Base-by-base conservation (phyloP, 2,797 vertebrate genomes). In the Macrochelys suwanniensis region DNA sequence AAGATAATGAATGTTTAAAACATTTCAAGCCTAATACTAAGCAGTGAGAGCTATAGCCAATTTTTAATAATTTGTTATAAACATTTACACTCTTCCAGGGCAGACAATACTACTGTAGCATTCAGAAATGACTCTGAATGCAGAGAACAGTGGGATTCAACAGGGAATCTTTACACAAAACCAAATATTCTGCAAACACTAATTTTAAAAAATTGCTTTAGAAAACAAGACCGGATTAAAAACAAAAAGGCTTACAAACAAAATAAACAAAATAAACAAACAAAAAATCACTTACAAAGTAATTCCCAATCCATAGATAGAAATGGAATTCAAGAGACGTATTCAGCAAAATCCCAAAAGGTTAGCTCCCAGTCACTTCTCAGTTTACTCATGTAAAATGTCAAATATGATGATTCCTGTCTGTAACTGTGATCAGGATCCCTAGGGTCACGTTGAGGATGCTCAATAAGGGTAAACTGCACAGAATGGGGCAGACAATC, bases 381-480 rank as follows among this genome's bases (percentile, higher is more conserved):
- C 54, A 84, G 28, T 74, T 91, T 9, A 47, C 33, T 89, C 26
- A 47, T 49, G 68, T 37, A 83, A 92, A 95, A 94, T n/a, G 9
- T 56, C 50, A 84, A 82, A 88, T 89, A 77, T 87, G 65, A 84
- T 96, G 91, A 77, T 94, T 94, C 37, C 49, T 89, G 45, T 76
- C 11, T 59, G 26, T 59, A 59, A 59, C 57, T 59, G 26, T 61
- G 59, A 33, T 12, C 3, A 28, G 59, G 28, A 4, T 61, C 31
- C 13, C 31, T 7, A 3, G 13, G 28, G 59, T 31, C 59, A 61
- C 13, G 2, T 3, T 61, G 59, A 61, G 12, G 13, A 31, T 61
- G 31, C 31, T 31, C 31, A 61, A 15, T 61, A 13, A 61, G 28
- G 59, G 31, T 13, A 61, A 61, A 61, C 13, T 31, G 28, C 31